Conservation (phyloP, 64 coral and sea anemone genomes). For the Montipora efflorescens region DNA sequence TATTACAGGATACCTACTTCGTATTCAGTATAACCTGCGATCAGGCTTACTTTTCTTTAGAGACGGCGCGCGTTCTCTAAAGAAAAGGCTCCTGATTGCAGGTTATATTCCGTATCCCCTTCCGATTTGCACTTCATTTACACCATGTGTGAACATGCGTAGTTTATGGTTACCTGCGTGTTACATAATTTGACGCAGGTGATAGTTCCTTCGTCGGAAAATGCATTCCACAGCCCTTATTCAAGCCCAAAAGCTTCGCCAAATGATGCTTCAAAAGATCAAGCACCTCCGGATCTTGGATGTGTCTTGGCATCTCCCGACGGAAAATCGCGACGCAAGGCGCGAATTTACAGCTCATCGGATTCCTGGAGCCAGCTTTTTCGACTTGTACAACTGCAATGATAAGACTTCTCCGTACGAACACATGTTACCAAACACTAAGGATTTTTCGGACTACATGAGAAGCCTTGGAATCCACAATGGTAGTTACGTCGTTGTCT, state of each 20-base stretch:
- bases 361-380: conserved; percentile 81
- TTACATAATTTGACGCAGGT: too few relatives aligned
- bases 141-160: too few relatives aligned
- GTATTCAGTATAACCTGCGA: too few relatives aligned
- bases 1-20: too few relatives aligned
- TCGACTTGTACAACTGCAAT: conserved; percentile 78
- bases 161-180: too few relatives aligned
- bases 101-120: too few relatives aligned
- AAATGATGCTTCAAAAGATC: conserved; percentile 52
- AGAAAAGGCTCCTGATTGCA: too few relatives aligned
- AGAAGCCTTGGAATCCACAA: conserved; percentile 82
- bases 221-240: conserved; percentile 61
- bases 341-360: conserved; percentile 65
- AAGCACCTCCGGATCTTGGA: conserved; percentile 66
- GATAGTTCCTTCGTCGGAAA: background rate
- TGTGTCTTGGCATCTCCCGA: conserved; percentile 78
- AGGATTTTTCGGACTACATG: conserved; percentile 76
- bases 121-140: too few relatives aligned
- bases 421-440: conserved; percentile 77
- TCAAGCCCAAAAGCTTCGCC: conserved; percentile 52
- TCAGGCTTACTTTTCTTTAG: too few relatives aligned
- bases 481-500: conserved; percentile 86
- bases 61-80: too few relatives aligned
- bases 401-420: conserved; percentile 71
- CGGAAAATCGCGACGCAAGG: conserved; percentile 50